phyloP scores from a whole-genome alignment of 1,140 invertebrate genomes.

The Bombus vancouverensis region DNA sequence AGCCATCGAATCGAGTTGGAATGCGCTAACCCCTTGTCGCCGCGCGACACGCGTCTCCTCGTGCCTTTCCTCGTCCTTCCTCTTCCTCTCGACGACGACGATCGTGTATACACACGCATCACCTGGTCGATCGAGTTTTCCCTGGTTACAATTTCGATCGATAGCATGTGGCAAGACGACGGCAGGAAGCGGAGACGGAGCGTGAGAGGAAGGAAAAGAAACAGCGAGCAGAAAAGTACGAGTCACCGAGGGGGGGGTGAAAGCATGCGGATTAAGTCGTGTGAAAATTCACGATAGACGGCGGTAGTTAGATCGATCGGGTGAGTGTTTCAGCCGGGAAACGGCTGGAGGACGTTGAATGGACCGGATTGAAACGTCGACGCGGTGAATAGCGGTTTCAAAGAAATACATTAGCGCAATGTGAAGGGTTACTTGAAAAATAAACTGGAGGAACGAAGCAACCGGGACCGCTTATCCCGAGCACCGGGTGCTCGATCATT shows the following conservation, averaged over 20 bases:
- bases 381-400: slow-evolving; percentile 74
- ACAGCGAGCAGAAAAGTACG: slow-evolving; percentile 37
- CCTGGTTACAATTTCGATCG: background rate
- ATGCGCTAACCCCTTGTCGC: slow-evolving; percentile 65
- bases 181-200: background rate
- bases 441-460: slow-evolving; percentile 66
- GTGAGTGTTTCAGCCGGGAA: slow-evolving; percentile 72
- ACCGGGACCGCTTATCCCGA: slow-evolving; percentile 49
- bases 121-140: background rate
- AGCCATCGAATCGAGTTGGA: slow-evolving; percentile 62
- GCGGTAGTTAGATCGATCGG: slow-evolving; percentile 78
- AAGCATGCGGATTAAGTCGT: slow-evolving; percentile 59
- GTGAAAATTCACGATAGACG: slow-evolving; percentile 65
- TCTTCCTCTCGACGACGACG: background rate
- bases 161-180: background rate
- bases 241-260: slow-evolving; percentile 65
- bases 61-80: background rate
- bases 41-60: slow-evolving; percentile 39
- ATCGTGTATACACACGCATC: background rate
- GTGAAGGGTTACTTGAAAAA: slow-evolving; percentile 76
- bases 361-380: slow-evolving; percentile 79
- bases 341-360: slow-evolving; percentile 69
- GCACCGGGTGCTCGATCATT: slow-evolving; percentile 66
- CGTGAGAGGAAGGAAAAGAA: background rate
- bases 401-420: slow-evolving; percentile 80